phyloP scores from a whole-genome alignment of 2,888 invertebrate genomes.

The Doris montereyensis region DNA sequence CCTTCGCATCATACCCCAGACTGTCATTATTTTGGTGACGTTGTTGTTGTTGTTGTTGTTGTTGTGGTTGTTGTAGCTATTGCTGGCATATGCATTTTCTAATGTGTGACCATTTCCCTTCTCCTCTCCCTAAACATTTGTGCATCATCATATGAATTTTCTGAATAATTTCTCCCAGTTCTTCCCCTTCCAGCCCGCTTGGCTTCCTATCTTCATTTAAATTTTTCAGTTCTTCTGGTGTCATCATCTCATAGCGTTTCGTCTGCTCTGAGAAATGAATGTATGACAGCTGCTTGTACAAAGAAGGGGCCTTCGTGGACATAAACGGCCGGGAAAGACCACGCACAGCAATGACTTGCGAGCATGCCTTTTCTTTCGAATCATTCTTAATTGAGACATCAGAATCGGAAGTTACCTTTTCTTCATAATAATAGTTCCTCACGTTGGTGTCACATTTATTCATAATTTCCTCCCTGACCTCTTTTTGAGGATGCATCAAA shows the following conservation, averaged over 20 bases:
- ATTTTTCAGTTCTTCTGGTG: no score
- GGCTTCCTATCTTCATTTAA: no score
- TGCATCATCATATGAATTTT: no score
- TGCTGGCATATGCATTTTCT: not conserved
- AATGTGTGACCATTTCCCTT: no score
- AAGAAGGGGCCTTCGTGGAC: slow-evolving; percentile 19
- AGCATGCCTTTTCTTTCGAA: not conserved
- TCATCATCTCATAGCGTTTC: slow-evolving; percentile 35
- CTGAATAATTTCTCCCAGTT: no score
- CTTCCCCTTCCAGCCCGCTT: no score
- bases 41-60: not conserved
- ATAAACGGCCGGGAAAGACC: not conserved
- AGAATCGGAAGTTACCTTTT: not conserved
- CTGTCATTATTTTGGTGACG: no score
- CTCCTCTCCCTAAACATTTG: no score
- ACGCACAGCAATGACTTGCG: no score
- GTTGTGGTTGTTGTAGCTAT: not conserved
- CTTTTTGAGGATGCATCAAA: no score
- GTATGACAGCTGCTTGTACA: slow-evolving; percentile 31
- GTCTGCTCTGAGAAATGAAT: slow-evolving; percentile 41
- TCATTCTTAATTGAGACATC: not conserved
- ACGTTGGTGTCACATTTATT: not conserved
- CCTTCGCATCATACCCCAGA: no score
- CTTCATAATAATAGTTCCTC: not conserved
- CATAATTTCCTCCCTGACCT: no score